Evolutionary conservation across 2,113 vertebrate genomes (phyloP).

Genomic region (Alligator mississippiensis): DNA sequence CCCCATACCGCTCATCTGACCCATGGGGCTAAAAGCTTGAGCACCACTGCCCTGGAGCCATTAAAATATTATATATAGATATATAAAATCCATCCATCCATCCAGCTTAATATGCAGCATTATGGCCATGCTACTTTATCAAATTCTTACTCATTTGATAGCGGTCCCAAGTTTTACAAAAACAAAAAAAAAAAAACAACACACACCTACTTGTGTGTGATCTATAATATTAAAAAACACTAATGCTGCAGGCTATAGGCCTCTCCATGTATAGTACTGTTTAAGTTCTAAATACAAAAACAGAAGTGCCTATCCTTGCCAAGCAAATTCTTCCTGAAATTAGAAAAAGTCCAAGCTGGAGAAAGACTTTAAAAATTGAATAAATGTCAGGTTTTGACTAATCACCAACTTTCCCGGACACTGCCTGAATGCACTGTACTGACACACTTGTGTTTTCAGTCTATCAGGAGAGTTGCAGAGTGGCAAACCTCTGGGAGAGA

Average conservation of each 20-base stretch:
- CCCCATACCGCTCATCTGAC: too few relatives aligned
- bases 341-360: background rate
- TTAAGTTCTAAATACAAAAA: background rate
- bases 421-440: background rate
- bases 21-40: too few relatives aligned
- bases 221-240: background rate
- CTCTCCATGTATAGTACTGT: background rate
- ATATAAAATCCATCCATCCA: too few relatives aligned
- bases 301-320: background rate
- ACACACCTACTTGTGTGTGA: background rate
- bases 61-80: background rate
- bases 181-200: background rate
- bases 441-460: background rate
- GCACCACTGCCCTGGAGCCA: background rate
- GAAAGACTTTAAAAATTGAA: background rate
- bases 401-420: background rate
- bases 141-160: background rate
- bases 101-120: background rate
- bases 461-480: constrained; percentile 22
- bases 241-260: background rate
- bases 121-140: background rate
- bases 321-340: background rate
- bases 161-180: too few relatives aligned
- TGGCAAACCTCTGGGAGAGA: constrained; percentile 15
- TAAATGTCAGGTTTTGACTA: background rate